phyloP scores from a whole-genome alignment of 2,113 vertebrate genomes.

The Mormoops blainvillei region DNA sequence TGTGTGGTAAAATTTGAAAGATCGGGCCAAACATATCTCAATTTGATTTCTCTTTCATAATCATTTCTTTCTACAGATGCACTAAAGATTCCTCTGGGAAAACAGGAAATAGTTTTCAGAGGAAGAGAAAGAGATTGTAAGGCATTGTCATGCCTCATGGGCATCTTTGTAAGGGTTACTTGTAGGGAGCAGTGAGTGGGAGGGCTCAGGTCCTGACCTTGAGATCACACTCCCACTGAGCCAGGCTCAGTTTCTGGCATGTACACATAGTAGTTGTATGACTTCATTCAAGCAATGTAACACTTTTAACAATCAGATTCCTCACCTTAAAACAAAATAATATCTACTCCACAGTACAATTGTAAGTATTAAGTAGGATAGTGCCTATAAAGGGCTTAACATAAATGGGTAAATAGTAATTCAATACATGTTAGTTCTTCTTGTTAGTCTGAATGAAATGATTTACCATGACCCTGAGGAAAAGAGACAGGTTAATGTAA shows the following conservation, averaged over 20 bases:
- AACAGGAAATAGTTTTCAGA: background rate
- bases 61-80: background rate
- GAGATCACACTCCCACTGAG: background rate
- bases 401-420: background rate
- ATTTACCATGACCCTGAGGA: background rate
- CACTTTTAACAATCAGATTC: background rate
- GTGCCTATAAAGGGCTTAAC: background rate
- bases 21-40: background rate
- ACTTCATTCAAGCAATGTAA: background rate
- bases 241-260: background rate
- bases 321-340: background rate
- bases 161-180: background rate
- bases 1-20: background rate
- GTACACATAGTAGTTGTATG: background rate
- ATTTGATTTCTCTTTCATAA: background rate
- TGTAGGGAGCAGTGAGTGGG: background rate
- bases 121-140: background rate
- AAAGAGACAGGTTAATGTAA: background rate
- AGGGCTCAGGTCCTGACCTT: background rate
- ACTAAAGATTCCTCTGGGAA: background rate
- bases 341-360: background rate
- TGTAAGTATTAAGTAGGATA: background rate
- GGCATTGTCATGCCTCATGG: background rate
- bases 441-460: background rate
- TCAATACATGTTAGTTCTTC: background rate